Conservation (phyloP, 2,888 invertebrate genomes). For the Uropetala carovei region DNA sequence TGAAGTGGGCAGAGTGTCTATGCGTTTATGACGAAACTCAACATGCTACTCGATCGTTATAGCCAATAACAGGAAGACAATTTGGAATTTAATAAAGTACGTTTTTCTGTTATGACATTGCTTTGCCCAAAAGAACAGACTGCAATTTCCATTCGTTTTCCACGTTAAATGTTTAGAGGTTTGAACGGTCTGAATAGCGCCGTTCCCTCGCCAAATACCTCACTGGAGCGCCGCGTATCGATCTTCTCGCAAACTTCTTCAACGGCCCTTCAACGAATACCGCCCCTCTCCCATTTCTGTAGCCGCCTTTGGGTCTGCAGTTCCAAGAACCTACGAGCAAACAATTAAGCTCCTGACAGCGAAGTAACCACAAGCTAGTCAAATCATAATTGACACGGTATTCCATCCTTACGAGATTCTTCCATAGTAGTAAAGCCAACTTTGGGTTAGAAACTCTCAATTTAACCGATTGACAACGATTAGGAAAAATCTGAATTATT, state of each 20-base stretch:
- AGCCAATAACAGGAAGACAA: too few species aligned
- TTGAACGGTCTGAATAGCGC: background rate
- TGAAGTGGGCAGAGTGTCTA: too few species aligned
- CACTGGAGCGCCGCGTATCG: conserved; percentile 21
- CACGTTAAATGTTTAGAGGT: background rate
- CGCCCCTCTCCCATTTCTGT: background rate
- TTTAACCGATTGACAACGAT: too few species aligned
- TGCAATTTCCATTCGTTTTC: background rate
- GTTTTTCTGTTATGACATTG: too few species aligned
- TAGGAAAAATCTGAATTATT: too few species aligned
- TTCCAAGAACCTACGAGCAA: background rate
- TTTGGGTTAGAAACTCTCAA: too few species aligned
- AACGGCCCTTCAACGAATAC: background rate
- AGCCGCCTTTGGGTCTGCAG: background rate
- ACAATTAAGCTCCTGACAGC: background rate
- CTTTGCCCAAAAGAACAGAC: too few species aligned
- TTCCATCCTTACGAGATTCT: background rate
- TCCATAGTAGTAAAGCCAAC: too few species aligned
- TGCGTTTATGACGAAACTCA: too few species aligned
- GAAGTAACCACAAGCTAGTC: background rate
- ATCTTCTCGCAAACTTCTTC: conserved; percentile 17
- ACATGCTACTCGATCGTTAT: too few species aligned
- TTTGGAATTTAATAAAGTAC: too few species aligned
- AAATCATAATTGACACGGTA: background rate
- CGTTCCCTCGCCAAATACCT: conserved; percentile 4